A percentile compares a stretch with the other conserved stretches of the same genome.
These are phyloP conservation scores for Dryocosmus kuriphilus DNA, from an alignment of 2,888 invertebrate genomes.

Conservation along the genomic window DNA sequence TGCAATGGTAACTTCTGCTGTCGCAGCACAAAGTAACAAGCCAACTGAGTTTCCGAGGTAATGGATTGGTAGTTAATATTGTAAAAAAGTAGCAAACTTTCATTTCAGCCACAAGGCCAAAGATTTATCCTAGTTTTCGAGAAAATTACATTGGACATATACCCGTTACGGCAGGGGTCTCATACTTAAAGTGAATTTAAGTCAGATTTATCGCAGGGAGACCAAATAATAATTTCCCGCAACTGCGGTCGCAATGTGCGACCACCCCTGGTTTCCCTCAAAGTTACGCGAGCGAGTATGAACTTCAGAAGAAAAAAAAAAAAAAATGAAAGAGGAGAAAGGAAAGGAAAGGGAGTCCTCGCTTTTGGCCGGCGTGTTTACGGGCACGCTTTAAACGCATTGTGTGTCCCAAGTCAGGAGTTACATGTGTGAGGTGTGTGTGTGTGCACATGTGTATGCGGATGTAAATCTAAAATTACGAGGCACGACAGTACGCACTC, in stretches of 20 bases:
- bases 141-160: slow-evolving; percentile 25
- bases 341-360: slow-evolving; percentile 25
- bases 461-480: not conserved
- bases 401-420: slow-evolving; percentile 22
- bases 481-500: slow-evolving; percentile 1
- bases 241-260: slow-evolving; percentile 31
- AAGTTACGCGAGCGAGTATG: slow-evolving; percentile 36
- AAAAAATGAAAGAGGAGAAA: slow-evolving; percentile 5
- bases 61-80: slow-evolving; percentile 21
- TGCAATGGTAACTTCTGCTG: not conserved
- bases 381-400: slow-evolving; percentile 14
- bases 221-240: slow-evolving; percentile 36
- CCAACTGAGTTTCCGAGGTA: not conserved
- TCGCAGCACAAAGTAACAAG: not conserved
- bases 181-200: slow-evolving; percentile 24
- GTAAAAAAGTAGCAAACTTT: slow-evolving; percentile 6
- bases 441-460: not conserved
- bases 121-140: slow-evolving; percentile 31
- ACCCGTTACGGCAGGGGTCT: not conserved
- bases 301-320: slow-evolving; percentile 21
- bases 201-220: slow-evolving; percentile 28
- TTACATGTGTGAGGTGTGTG: slow-evolving; percentile 14
- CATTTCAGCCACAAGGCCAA: slow-evolving; percentile 9
- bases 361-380: slow-evolving; percentile 19
- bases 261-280: slow-evolving; percentile 31